phyloP scores from a whole-genome alignment of 2,888 invertebrate genomes.

The Rhingia campestris region DNA sequence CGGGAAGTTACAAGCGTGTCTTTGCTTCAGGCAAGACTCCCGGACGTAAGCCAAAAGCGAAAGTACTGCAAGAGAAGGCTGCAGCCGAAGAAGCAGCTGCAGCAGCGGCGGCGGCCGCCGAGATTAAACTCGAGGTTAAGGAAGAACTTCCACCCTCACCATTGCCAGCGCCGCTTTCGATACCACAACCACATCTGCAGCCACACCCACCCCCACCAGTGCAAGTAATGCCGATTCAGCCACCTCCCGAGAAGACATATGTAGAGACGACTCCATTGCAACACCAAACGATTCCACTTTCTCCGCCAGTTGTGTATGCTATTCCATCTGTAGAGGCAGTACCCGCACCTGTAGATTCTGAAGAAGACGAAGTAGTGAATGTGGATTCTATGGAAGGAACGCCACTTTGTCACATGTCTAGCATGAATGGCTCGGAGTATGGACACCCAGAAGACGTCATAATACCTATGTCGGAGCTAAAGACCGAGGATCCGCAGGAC shows the following conservation, averaged over 20 bases:
- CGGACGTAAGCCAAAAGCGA: slow-evolving; percentile 79
- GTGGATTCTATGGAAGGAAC: slow-evolving; percentile 60
- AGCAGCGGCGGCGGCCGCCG: slow-evolving; percentile 9
- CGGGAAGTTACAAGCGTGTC: slow-evolving; percentile 79
- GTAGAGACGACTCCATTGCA: not conserved
- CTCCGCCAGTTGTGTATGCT: slow-evolving; percentile 11
- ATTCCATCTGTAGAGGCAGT: not conserved
- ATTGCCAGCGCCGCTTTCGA: not conserved
- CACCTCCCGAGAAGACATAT: slow-evolving; percentile 13
- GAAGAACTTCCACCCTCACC: slow-evolving; percentile 40
- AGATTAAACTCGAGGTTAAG: slow-evolving; percentile 42
- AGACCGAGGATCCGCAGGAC: slow-evolving; percentile 38
- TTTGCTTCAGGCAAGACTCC: slow-evolving; percentile 76
- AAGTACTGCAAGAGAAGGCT: slow-evolving; percentile 43
- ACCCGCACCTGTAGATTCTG: slow-evolving; percentile 20
- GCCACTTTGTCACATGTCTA: slow-evolving; percentile 46
- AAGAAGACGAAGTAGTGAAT: slow-evolving; percentile 65
- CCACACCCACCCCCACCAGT: slow-evolving; percentile 31
- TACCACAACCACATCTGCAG: slow-evolving; percentile 77
- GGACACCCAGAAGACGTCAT: slow-evolving; percentile 53
- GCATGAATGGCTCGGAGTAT: slow-evolving; percentile 59
- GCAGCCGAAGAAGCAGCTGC: slow-evolving; percentile 13
- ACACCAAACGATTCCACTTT: not conserved
- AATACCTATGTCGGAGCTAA: slow-evolving; percentile 63
- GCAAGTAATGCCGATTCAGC: slow-evolving; percentile 22